Percentiles rank a stretch among this genome's conserved stretches.
Conservation (phyloP, 2,888 invertebrate genomes). For the Drosophila quinaria region DNA sequence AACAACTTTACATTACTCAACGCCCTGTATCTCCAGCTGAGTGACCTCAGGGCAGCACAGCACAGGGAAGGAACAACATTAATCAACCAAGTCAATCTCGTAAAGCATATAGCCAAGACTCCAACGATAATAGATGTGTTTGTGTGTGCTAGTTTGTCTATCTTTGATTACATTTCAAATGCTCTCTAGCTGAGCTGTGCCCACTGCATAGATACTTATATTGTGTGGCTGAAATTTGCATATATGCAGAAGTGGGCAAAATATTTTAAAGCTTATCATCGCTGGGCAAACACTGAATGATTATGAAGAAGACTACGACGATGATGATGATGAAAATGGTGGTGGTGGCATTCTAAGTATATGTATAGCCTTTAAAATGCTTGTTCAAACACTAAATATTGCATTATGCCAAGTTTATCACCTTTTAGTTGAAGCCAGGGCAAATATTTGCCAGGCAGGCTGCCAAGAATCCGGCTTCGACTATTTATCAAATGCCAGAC, state of each 20-base stretch:
- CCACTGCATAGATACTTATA: slow-evolving; percentile 20
- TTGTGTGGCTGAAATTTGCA: slow-evolving; percentile 46
- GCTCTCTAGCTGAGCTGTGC: slow-evolving; percentile 11
- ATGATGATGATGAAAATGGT: slow-evolving; percentile 4
- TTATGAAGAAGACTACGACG: slow-evolving; percentile 1
- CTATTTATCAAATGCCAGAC: slow-evolving; percentile 59
- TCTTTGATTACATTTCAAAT: slow-evolving; percentile 22
- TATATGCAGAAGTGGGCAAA: slow-evolving; percentile 49
- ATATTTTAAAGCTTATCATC: slow-evolving; percentile 68
- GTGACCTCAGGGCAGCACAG: slow-evolving; percentile 20
- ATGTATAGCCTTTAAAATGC: slow-evolving; percentile 43
- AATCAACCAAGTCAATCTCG: slow-evolving; percentile 68
- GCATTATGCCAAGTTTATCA: slow-evolving; percentile 74
- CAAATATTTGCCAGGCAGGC: slow-evolving; percentile 62
- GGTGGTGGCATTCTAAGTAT: not conserved
- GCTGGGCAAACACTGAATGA: slow-evolving; percentile 51
- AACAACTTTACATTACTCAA: slow-evolving; percentile 40
- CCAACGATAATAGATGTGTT: slow-evolving; percentile 2
- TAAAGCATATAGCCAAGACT: slow-evolving; percentile 49
- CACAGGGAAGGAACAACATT: slow-evolving; percentile 53
- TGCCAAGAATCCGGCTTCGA: slow-evolving; percentile 49
- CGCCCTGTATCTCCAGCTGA: slow-evolving; percentile 37
- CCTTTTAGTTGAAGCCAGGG: slow-evolving; percentile 63
- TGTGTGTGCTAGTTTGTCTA: slow-evolving; percentile 17
- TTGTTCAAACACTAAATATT: slow-evolving; percentile 67